phyloP scores from a whole-genome alignment of 2,113 vertebrate species.

The Microtus pennsylvanicus region DNA sequence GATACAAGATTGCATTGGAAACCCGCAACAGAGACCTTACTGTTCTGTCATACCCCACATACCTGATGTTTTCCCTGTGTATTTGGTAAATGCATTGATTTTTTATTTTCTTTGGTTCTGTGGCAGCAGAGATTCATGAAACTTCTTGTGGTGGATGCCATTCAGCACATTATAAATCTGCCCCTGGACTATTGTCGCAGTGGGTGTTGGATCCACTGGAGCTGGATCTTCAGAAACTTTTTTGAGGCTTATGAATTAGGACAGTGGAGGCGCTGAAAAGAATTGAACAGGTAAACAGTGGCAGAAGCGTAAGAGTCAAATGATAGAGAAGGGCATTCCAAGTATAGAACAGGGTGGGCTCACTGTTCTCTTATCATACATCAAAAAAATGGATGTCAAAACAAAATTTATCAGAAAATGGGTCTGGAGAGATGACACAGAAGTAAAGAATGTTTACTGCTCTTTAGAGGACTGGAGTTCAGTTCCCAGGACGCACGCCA shows the following conservation, averaged over 20 bases:
- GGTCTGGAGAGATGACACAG: neutral
- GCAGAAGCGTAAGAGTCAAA: neutral
- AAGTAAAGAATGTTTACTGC: neutral
- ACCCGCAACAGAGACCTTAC: neutral
- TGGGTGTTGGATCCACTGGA: neutral
- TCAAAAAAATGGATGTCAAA: neutral
- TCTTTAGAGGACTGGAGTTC: neutral
- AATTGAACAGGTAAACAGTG: neutral
- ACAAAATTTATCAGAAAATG: neutral
- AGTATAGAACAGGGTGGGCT: neutral
- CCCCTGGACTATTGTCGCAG: neutral
- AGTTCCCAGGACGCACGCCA: neutral
- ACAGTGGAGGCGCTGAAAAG: neutral
- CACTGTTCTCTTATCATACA: neutral
- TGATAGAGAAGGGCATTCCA: neutral
- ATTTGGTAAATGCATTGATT: neutral
- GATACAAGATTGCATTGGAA: neutral
- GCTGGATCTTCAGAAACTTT: neutral
- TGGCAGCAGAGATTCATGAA: neutral
- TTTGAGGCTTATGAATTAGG: neutral
- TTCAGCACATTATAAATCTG: neutral
- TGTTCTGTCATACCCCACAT: neutral
- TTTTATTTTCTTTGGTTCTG: neutral
- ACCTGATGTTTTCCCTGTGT: neutral
- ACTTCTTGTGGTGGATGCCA: neutral